These are phyloP conservation scores for Tragelaphus oryx DNA, from an alignment of 2,797 vertebrate genomes.

Conservation along the genomic window DNA sequence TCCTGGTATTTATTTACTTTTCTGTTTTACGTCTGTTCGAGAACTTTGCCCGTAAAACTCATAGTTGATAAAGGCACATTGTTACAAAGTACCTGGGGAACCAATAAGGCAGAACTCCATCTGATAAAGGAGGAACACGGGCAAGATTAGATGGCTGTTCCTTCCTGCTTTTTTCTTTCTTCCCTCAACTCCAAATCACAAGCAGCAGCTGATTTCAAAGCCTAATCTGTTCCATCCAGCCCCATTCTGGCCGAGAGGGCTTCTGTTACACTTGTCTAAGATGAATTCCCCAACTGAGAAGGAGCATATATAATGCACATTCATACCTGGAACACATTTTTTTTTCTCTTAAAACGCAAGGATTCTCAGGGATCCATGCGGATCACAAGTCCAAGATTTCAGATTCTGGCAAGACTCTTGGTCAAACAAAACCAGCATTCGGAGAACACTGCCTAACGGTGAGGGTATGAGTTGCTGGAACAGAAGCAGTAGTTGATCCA, in stretches of 20 bases:
- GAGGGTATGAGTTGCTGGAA: too few relatives aligned
- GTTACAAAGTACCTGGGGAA: not conserved
- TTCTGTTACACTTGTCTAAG: not conserved
- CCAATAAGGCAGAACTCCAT: not conserved
- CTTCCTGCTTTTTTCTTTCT: not conserved
- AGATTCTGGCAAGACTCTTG: not conserved
- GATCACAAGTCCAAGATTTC: not conserved
- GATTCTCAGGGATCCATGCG: not conserved
- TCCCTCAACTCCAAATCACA: slow-evolving; percentile 11
- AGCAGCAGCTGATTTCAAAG: slow-evolving; percentile 20
- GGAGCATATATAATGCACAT: not conserved
- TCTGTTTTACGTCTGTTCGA: not conserved
- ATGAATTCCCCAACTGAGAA: slow-evolving; percentile 4
- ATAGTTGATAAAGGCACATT: not conserved
- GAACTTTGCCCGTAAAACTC: not conserved
- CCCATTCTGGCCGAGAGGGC: not conserved
- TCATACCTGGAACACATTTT: not conserved
- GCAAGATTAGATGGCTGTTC: not conserved
- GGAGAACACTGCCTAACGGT: not conserved
- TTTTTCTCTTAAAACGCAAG: not conserved
- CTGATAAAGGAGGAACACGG: not conserved
- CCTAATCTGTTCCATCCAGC: not conserved
- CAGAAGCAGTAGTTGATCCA: not conserved
- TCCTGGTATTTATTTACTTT: slow-evolving; percentile 11
- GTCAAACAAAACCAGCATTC: not conserved